phyloP scores from a whole-genome alignment of 2,888 invertebrate genomes.

The Apodemia mormo region DNA sequence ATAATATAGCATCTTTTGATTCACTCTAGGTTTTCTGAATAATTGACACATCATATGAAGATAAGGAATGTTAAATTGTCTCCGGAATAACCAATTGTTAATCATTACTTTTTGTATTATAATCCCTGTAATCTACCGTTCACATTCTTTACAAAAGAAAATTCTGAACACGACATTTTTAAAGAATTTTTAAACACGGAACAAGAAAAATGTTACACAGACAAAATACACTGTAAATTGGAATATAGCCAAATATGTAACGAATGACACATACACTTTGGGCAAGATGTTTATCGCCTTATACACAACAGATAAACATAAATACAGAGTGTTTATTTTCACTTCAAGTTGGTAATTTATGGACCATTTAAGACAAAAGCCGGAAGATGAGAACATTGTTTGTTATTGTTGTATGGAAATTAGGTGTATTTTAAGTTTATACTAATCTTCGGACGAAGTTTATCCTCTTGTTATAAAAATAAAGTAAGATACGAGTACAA shows the following conservation, averaged over 20 bases:
- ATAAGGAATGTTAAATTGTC: too few relatives aligned
- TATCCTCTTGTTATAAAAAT: background rate
- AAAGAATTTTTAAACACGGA: conserved; percentile 12
- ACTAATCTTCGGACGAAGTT: background rate
- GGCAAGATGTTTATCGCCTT: conserved; percentile 20
- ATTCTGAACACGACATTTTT: background rate
- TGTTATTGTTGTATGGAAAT: conserved; percentile 20
- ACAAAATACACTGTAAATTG: conserved; percentile 17
- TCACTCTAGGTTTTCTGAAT: too few relatives aligned
- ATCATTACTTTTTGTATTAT: too few relatives aligned
- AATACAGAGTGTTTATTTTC: conserved; percentile 22
- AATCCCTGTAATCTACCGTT: too few relatives aligned
- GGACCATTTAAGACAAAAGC: conserved; percentile 19
- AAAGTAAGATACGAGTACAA: background rate
- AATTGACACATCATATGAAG: too few relatives aligned
- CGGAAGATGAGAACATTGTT: conserved; percentile 16
- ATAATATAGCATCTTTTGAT: too few relatives aligned
- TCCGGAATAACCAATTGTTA: too few relatives aligned
- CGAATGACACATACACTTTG: conserved; percentile 20
- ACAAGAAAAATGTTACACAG: conserved; percentile 20
- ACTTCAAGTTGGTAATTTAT: conserved; percentile 18
- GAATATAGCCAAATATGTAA: conserved; percentile 23
- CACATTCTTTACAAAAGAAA: too few relatives aligned
- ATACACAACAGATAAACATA: conserved; percentile 22
- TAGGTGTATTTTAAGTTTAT: background rate